phyloP scores from a whole-genome alignment of 2,797 vertebrate species.

The Botia kubotai region DNA sequence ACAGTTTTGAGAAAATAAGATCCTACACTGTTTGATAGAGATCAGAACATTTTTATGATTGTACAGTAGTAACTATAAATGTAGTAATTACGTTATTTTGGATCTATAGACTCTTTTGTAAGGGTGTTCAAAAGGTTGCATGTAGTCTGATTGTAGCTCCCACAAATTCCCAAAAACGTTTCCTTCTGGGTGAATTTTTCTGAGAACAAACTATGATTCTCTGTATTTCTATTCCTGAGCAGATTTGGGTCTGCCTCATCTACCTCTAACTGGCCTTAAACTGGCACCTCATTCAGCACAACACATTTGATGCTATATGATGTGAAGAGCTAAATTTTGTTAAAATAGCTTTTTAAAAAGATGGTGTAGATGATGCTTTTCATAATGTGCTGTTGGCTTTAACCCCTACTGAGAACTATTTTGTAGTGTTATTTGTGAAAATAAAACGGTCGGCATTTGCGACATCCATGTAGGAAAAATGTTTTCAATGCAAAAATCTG shows the following conservation, averaged over 20 bases:
- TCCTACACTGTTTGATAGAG: too few species aligned
- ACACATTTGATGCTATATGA: background rate
- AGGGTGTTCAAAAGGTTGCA: background rate
- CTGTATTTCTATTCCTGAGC: too few species aligned
- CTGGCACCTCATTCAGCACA: background rate
- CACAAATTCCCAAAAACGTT: background rate
- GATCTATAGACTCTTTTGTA: background rate
- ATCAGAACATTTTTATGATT: background rate
- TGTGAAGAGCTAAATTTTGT: background rate
- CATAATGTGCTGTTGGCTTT: background rate
- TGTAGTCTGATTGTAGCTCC: background rate
- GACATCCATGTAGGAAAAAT: background rate
- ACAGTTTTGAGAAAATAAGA: too few species aligned
- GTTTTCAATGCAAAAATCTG: background rate
- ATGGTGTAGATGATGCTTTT: background rate
- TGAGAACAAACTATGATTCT: too few species aligned
- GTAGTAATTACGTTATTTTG: background rate
- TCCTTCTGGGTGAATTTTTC: too few species aligned
- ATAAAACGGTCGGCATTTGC: background rate
- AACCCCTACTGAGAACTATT: slow-evolving; percentile 4
- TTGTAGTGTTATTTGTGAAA: background rate
- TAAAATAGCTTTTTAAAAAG: background rate
- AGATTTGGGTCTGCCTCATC: background rate
- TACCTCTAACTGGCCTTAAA: too few species aligned
- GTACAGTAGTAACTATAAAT: background rate